Evolutionary conservation across 2,113 vertebrate species (phyloP).

Genomic region (Stegostoma tigrinum): DNA sequence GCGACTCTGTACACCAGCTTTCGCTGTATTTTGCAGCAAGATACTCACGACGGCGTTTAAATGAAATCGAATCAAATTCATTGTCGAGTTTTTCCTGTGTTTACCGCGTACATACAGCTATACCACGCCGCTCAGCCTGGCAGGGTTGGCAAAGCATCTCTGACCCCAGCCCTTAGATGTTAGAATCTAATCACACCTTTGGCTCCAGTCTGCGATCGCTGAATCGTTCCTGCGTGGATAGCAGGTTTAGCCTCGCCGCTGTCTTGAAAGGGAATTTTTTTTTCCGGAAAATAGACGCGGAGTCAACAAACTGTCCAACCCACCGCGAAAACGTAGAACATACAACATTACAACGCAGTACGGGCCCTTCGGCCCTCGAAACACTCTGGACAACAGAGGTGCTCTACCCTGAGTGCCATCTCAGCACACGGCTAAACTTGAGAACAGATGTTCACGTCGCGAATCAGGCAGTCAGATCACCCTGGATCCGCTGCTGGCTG

Average conservation of each 20-base stretch:
- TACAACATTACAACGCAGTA: too few species aligned
- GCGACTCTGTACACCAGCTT: too few species aligned
- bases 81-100: neutral
- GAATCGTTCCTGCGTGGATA: neutral
- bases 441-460: neutral
- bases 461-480: neutral
- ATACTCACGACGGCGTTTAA: too few species aligned
- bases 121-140: neutral
- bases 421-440: neutral
- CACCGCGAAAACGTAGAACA: too few species aligned
- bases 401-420: neutral
- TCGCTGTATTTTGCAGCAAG: too few species aligned
- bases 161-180: neutral
- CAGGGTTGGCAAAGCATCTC: neutral
- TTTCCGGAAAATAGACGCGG: neutral
- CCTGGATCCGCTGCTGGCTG: neutral
- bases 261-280: neutral
- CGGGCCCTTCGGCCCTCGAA: too few species aligned
- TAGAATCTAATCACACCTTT: neutral
- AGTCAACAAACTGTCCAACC: neutral
- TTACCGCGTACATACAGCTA: neutral
- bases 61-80: too few species aligned
- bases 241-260: neutral
- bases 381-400: neutral
- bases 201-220: neutral